Evolutionary conservation across 2,888 invertebrate genomes (phyloP).

Genomic region (Brachyopa scutellaris): DNA sequence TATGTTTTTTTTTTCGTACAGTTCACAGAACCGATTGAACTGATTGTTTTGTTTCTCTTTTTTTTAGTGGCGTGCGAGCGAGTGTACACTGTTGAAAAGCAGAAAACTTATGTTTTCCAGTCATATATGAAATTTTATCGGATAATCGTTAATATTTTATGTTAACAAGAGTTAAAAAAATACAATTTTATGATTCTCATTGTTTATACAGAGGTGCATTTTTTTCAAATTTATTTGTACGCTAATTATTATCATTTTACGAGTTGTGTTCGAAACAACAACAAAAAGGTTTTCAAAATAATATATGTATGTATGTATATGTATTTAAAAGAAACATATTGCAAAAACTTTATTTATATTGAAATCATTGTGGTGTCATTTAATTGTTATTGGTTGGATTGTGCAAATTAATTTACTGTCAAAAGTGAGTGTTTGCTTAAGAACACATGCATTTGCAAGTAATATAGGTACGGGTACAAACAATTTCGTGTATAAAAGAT

Average conservation of each 20-base stretch:
- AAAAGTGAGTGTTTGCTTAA: too few species aligned
- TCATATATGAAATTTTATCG: constrained; percentile 1
- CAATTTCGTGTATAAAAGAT: too few species aligned
- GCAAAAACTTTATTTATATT: neutral
- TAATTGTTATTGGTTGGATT: neutral
- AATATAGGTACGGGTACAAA: too few species aligned
- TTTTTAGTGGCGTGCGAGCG: neutral
- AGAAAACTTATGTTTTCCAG: constrained; percentile 32
- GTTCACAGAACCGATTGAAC: neutral
- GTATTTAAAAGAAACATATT: neutral
- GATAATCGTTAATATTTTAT: constrained; percentile 41
- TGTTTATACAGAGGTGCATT: neutral
- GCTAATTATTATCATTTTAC: neutral
- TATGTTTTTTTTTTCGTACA: constrained; percentile 9
- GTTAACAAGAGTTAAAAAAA: constrained; percentile 25
- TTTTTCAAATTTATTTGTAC: neutral
- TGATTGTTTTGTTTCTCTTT: constrained; percentile 30
- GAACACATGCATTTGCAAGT: too few species aligned
- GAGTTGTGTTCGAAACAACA: neutral
- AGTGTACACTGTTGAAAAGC: constrained; percentile 5
- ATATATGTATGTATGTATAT: too few species aligned
- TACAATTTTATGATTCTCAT: constrained; percentile 18
- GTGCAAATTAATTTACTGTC: too few species aligned
- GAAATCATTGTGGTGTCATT: neutral
- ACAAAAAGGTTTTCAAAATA: neutral